Base-by-base conservation (phyloP, 2,113 vertebrate genomes). In the Henicopernis longicauda region DNA sequence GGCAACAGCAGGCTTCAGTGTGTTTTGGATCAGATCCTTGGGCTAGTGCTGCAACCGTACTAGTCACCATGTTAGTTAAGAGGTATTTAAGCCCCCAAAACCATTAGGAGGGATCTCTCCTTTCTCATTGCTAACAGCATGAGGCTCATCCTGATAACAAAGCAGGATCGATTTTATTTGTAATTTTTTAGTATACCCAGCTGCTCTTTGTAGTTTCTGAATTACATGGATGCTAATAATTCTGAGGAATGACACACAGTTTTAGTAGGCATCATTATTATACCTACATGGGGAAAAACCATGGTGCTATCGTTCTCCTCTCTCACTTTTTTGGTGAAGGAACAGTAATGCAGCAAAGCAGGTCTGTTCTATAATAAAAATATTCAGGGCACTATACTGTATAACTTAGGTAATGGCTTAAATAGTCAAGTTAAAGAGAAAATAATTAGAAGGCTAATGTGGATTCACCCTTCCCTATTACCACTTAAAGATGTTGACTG, bases 381-480 rank as follows among this genome's bases (percentile, higher is more conserved):
- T 71, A 62, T 86, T 86, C 62, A 57, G 72, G 61, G 10, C 44
- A 27, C 49, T 90, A 10, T 78, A 50, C 21, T 78, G 34, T 95
- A 21, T 89, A 86, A 74, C 80, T 90, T 90, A 40, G 79, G 34
- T 94, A 96, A 95, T 93, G 84, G 63, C 72, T 92, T 95, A 89
- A 90, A 71, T 71, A 95, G 82, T 71, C 52, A 79, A 74, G 79
- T 86, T 94, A 94, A 97, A 89, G 82, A 86, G 90, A 78, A 95
- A 67, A 95, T 89, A 84, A 95, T 95, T 95, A 84, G 72, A 86
- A 69, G 72, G 44, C n/a, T 95, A 86, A 92, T 95, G 93, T 94
- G 89, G 79, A 59, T 50, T 94, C 90, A 82, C 52, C 67, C 76
- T 94, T 83, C 89, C 40, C 57, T 92, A 49, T 95, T 78, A 65